Percentiles rank a stretch among this genome's conserved stretches.
These are phyloP conservation scores for Spodoptera exigua DNA, from an alignment of 2,888 invertebrate species.

Conservation along the genomic window DNA sequence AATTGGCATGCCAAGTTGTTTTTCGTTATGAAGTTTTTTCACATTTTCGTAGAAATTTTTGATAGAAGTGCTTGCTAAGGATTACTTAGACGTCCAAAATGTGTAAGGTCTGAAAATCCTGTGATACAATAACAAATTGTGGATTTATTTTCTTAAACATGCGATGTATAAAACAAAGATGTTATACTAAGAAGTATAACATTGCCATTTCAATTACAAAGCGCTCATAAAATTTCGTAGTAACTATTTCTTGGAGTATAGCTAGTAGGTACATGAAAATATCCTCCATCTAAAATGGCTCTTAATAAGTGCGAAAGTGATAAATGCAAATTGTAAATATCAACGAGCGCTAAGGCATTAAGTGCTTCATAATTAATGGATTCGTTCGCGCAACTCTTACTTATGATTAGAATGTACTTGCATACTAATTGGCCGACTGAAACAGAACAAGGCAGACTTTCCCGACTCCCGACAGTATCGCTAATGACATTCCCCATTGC, in stretches of 20 bases:
- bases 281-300: conserved; percentile 8
- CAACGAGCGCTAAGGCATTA: conserved; percentile 40
- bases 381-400: conserved; percentile 42
- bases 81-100: too few species aligned
- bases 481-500: conserved; percentile 58
- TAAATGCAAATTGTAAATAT: conserved; percentile 52
- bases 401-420: conserved; percentile 50
- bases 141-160: too few species aligned
- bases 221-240: background rate
- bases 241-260: background rate
- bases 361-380: conserved; percentile 50
- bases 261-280: background rate
- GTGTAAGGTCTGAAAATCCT: too few species aligned
- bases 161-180: too few species aligned
- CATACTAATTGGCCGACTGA: conserved; percentile 48
- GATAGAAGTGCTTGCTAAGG: background rate
- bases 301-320: conserved; percentile 35
- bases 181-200: background rate
- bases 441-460: conserved; percentile 41
- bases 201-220: background rate
- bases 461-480: conserved; percentile 54
- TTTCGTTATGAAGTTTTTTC: conserved; percentile 43
- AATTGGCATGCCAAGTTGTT: conserved; percentile 58
- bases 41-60: background rate
- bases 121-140: too few species aligned